Base-by-base conservation (phyloP, 2,888 invertebrate species). In the Melanostoma mellinum region DNA sequence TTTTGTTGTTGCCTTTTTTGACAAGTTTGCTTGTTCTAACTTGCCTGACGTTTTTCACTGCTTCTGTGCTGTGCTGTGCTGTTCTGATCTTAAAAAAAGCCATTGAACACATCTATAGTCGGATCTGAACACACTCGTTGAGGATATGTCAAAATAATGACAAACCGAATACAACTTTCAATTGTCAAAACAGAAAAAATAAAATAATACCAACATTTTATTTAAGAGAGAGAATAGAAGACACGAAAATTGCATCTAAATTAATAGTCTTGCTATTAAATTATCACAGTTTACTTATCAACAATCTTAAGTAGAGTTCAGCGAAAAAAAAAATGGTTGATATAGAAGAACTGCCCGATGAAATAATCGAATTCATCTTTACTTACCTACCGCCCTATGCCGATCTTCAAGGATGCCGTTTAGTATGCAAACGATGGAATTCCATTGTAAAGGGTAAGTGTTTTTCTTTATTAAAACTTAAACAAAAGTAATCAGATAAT, bases 311-410 rank as follows among this genome's bases (percentile, higher is more conserved):
- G 20, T 20, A 20, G 20, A 61, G 9, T 30, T 3, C 30, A 46
- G 9, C 5, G 6, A 56, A 63, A 44, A 46, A 9, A 50, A 52
- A 42, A 40, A 84, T 84, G 84, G 84, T 84, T 71, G 79, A 84
- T 71, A 79, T 84, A 35, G 74, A 95, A 89, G 95, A 96, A 90
- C 92, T 99, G 85, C 98, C 99, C 50, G 97, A 98, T 90, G 98
- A 98, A 93, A 95, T 99, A 74, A 92, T 99, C 87, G 98, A 98
- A 92, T 97, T 97, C 89, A 97, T 99, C 89, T 93, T 99, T 86
- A 94, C 96, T 86, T 94, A 97, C 89, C 92, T 98, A 86, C 96
- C 97, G 72, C 98, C 98, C 0, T 99, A 99, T 89, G 94, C 94
- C 90, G 98, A 98, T 92, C 92, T 98, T 86, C 95, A 97, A 90